These are phyloP conservation scores for Papilio polyxenes DNA, from an alignment of 1,140 invertebrate genomes.

Conservation along the genomic window DNA sequence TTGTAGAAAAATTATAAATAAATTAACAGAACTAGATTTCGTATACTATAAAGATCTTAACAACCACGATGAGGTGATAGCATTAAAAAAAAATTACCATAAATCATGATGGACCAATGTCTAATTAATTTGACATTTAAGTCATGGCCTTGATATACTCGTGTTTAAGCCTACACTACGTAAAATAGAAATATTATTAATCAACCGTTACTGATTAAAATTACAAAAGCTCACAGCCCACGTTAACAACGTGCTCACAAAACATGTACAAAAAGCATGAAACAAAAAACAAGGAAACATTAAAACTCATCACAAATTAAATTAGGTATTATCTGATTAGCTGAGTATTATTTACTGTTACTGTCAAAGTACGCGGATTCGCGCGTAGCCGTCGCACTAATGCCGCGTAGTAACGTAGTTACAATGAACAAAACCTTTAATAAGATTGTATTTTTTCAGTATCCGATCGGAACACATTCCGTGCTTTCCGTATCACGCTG, in stretches of 20 bases:
- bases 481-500: constrained; percentile 69
- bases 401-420: background rate
- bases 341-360: too few relatives aligned
- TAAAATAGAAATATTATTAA: too few relatives aligned
- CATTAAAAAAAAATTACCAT: background rate
- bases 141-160: background rate
- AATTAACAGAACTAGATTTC: background rate
- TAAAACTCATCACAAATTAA: too few relatives aligned
- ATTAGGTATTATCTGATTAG: too few relatives aligned
- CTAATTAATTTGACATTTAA: background rate
- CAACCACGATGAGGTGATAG: background rate
- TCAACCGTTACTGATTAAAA: too few relatives aligned
- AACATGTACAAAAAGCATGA: too few relatives aligned
- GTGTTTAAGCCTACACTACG: background rate
- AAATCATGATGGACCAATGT: background rate
- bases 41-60: background rate
- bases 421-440: background rate
- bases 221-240: too few relatives aligned
- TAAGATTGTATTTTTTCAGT: constrained; percentile 50
- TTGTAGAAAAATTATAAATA: background rate
- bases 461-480: constrained; percentile 62
- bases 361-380: too few relatives aligned
- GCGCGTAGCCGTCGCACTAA: too few relatives aligned
- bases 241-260: too few relatives aligned
- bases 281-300: too few relatives aligned